Evolutionary conservation across 2,888 invertebrate genomes (phyloP), one percentile per base, ranked within the genome.

Genomic region (Lobophora halterata): DNA sequence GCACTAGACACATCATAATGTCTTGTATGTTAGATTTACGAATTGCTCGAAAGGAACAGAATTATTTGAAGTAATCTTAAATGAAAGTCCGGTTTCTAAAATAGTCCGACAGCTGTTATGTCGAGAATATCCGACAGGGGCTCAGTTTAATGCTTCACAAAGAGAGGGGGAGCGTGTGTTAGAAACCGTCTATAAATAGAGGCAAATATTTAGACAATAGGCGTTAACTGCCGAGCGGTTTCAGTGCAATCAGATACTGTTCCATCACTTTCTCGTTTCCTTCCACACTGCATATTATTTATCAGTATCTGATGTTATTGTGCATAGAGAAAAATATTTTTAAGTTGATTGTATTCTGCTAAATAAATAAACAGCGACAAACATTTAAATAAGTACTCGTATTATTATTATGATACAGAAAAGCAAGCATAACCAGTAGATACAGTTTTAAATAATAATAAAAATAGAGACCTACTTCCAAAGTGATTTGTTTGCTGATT

Each of bases 41-140:
- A 23, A 24, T 10, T 24, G 11, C n/a, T 34, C 12, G 19, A 11
- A 21, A 9, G 30, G 51, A 43, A 43, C 45, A 50, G 42, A 44
- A 49, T 43, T 45, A 34, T 51, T 53, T 44, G 52, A 60, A 63
- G 56, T 58, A 57, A 57, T 58, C 58, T 62, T 55, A 55, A 64
- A 71, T 61, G 62, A 65, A 65, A 69, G 69, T 68, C 74, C 74
- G 76, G 67, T 65, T 65, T 72, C 77, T 65, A 72, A 85, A 83
- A 83, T 83, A 81, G 76, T 71, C 63, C 63, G 77, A 79, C 85
- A 86, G 82, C 82, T 83, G 82, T 76, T 74, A 62, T 61, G 58
- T 56, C 53, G 59, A 58, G 68, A 69, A 76, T 72, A 73, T 70
- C 71, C 73, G 65, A 73, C 71, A 69, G 71, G 65, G 62, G 58